These are phyloP conservation scores for Crocidura indochinensis DNA, from an alignment of 2,797 vertebrate genomes.

Conservation along the genomic window DNA sequence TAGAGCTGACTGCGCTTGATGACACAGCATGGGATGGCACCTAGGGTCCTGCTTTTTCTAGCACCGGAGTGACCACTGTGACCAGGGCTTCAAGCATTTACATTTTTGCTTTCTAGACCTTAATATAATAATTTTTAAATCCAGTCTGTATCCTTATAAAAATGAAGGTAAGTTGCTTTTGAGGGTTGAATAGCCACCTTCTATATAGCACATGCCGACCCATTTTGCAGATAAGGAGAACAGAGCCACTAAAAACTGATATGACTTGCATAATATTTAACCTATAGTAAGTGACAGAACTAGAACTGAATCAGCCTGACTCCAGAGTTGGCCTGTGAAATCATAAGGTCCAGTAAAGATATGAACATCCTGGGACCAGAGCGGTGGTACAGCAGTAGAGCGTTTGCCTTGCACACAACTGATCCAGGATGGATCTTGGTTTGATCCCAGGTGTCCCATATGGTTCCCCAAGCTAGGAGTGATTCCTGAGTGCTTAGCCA, in stretches of 20 bases:
- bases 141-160: neutral
- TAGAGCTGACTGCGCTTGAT: too few relatives aligned
- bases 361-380: neutral
- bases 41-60: neutral
- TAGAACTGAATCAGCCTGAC: neutral
- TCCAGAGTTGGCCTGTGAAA: neutral
- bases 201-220: neutral
- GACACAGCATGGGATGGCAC: accelerated
- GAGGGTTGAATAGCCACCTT: neutral
- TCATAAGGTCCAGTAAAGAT: neutral
- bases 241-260: neutral
- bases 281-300: too few relatives aligned
- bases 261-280: neutral
- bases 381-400: too few relatives aligned
- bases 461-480: neutral
- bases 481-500: too few relatives aligned
- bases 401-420: too few relatives aligned
- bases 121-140: neutral
- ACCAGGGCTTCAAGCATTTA: neutral
- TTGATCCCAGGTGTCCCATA: too few relatives aligned
- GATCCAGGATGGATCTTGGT: too few relatives aligned
- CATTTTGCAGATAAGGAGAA: neutral
- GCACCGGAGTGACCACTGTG: neutral
- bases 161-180: neutral
- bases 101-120: neutral